Percentiles rank a stretch among this genome's conserved stretches.
phyloP scores from a whole-genome alignment of 30 jellyfish, hydroid and myxozoan genomes.

The Turritopsis dohrnii region DNA sequence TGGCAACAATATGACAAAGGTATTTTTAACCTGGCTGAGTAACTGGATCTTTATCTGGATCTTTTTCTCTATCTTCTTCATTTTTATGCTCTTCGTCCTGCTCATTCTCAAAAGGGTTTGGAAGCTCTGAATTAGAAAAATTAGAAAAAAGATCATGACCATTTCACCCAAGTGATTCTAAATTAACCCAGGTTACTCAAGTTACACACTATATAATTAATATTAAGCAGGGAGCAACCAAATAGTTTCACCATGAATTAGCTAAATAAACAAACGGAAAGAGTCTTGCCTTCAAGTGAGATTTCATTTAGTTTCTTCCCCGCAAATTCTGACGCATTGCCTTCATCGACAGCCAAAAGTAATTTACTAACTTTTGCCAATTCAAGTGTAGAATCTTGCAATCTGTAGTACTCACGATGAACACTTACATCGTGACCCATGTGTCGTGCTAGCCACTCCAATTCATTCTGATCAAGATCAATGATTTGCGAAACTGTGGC shows the following conservation, averaged over 20 bases:
- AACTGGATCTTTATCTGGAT: background rate
- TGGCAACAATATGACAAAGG: background rate
- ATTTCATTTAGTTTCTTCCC: slow-evolving; percentile 38
- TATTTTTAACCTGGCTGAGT: background rate
- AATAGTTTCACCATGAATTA: background rate
- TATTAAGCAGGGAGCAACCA: background rate
- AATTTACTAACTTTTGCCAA: slow-evolving; percentile 51
- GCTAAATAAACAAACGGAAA: background rate
- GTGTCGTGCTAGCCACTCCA: slow-evolving; percentile 52
- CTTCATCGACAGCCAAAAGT: slow-evolving; percentile 52
- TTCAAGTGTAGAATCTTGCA: slow-evolving; percentile 49
- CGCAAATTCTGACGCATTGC: slow-evolving; percentile 29
- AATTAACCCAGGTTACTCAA: background rate
- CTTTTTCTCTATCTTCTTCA: background rate
- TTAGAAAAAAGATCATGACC: background rate
- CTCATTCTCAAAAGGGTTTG: background rate
- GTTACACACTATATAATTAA: background rate
- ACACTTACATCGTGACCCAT: slow-evolving; percentile 56
- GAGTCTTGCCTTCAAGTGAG: slow-evolving; percentile 26
- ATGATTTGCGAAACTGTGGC: slow-evolving; percentile 50
- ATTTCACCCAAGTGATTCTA: background rate
- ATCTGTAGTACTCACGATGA: slow-evolving; percentile 50
- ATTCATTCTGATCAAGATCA: slow-evolving; percentile 34
- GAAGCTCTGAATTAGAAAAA: background rate
- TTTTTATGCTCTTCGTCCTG: background rate